These are phyloP conservation scores for Andrena praecox DNA, from an alignment of 2,888 invertebrate species.

Conservation along the genomic window DNA sequence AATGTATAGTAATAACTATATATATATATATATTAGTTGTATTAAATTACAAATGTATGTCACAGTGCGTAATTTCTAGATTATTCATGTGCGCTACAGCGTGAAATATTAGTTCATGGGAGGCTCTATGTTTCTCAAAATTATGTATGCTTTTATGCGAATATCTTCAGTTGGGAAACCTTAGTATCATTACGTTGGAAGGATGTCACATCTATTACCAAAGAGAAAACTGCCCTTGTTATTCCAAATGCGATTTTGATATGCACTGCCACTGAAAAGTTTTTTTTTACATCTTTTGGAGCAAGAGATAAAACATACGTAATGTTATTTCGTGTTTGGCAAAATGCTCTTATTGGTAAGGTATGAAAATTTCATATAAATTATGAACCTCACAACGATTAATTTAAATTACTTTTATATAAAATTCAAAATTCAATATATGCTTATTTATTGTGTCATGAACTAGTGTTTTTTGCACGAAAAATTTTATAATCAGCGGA, in stretches of 20 bases:
- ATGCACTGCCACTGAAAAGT: conserved; percentile 92
- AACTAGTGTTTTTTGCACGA: background rate
- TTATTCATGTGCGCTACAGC: conserved; percentile 98
- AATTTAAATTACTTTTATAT: conserved; percentile 4
- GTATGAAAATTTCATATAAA: conserved; percentile 65
- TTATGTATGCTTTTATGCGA: conserved; percentile 98
- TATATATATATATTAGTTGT: background rate
- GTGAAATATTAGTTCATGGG: conserved; percentile 98
- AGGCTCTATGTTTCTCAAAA: conserved; percentile 97
- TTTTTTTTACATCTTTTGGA: conserved; percentile 97
- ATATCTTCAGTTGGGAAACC: conserved; percentile 99
- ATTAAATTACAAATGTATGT: conserved; percentile 24
- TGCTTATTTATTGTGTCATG: background rate
- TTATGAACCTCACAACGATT: conserved; percentile 10
- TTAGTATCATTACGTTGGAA: conserved; percentile 93
- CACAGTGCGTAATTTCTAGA: conserved; percentile 87
- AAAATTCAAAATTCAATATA: conserved; percentile 4
- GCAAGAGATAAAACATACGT: conserved; percentile 97
- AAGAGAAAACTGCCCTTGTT: conserved; percentile 96
- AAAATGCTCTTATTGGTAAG: conserved; percentile 97
- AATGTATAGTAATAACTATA: background rate
- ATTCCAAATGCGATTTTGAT: conserved; percentile 98
- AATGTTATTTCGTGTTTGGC: conserved; percentile 98
- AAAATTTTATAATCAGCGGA: conserved; percentile 3
- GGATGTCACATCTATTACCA: conserved; percentile 96